Base-by-base conservation (phyloP, 2,113 vertebrate species). In the Mormyrus lacerda region DNA sequence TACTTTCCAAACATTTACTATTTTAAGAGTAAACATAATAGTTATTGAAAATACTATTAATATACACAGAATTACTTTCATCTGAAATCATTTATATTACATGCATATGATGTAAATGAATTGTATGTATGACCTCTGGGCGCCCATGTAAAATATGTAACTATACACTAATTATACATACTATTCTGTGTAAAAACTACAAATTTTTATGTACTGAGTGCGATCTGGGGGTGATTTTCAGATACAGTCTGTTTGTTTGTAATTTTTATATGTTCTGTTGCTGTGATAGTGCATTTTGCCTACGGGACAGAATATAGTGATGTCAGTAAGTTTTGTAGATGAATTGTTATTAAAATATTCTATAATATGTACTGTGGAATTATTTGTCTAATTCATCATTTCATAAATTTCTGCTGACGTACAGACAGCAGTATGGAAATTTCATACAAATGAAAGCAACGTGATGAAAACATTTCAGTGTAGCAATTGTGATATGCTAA, bases 241-340 rank as follows among this genome's bases (percentile, higher is more conserved):
- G 97, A 97, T 96, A 95, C 96, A 95, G 91, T 94, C 91, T 95
- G 89, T 98, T 97, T 95, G 96, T 98, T 97, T 98, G 97, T 98
- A 97, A 97, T 96, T 98, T 99, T 99, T 98, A 97, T 98, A 98
- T 98, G 97, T 98, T 97, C 93, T 92, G 95, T 97, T 97, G 97
- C 97, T 97, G 97, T 98, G 96, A 97, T 97, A 95, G 97, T 98
- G 96, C 96, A 96, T 97, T 97, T 98, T 97, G 85, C 85, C 85
- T 87, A 51, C 50, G 95, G 95, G 96, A 95, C 95, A 96, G 96
- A 97, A 96, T 96, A 96, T 95, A 97, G 97, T 96, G 96, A 96
- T 97, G 97, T 97, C 96, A 97, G 97, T 98, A 97, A 94, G 95
- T 98, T 99, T 99, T 98, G 97, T 98, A 99, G 97, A 96, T 97